phyloP scores from a whole-genome alignment of 2,797 vertebrate genomes.

The Microctenopoma lineatum region DNA sequence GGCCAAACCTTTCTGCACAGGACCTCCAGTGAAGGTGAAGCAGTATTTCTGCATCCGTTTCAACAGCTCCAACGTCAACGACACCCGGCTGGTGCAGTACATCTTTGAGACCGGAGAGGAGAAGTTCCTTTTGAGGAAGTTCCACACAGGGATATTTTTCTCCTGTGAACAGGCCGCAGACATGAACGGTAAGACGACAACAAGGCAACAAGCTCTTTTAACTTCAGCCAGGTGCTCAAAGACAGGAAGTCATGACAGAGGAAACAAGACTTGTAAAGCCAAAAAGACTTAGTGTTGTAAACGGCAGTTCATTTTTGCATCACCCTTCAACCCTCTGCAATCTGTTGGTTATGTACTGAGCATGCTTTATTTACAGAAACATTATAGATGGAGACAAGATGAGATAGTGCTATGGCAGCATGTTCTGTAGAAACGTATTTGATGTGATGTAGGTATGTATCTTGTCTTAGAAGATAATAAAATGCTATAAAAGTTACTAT shows the following conservation, averaged over 20 bases:
- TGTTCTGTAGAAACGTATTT: too few species aligned
- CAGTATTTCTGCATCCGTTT: conserved; percentile 86
- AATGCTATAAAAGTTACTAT: too few species aligned
- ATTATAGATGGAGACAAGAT: neutral
- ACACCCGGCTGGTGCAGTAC: conserved; percentile 86
- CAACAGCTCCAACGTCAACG: conserved; percentile 82
- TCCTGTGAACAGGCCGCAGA: conserved; percentile 87
- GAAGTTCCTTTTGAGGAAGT: conserved; percentile 86
- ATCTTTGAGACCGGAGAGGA: conserved; percentile 91
- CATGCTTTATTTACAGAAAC: neutral
- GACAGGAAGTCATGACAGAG: conserved; percentile 38
- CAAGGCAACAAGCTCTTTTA: neutral
- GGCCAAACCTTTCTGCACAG: conserved; percentile 88
- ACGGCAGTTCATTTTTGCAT: neutral
- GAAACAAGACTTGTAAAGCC: neutral
- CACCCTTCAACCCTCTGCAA: neutral
- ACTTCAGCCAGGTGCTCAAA: neutral
- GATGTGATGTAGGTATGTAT: neutral
- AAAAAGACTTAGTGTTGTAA: conserved; percentile 1
- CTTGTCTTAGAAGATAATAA: too few species aligned
- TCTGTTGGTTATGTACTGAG: neutral
- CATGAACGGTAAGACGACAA: conserved; percentile 82
- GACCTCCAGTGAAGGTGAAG: conserved; percentile 70
- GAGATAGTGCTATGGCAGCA: neutral
- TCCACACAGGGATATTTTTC: conserved; percentile 90